Percentiles rank a stretch among this genome's conserved stretches.
Conservation (phyloP, 2,113 vertebrate species). For the Chitala chitala region DNA sequence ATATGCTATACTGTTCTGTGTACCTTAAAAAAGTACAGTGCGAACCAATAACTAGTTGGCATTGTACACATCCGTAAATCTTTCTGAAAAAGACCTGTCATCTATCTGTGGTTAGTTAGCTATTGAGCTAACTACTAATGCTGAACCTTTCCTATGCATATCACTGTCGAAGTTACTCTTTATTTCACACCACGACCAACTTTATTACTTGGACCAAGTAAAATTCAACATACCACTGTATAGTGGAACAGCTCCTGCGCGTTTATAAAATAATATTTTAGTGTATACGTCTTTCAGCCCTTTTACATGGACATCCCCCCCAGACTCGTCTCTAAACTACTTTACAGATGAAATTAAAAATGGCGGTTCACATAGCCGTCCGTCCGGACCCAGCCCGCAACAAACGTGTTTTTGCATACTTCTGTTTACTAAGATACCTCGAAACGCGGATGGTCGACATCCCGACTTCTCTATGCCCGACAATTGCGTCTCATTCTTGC, state of each 20-base stretch:
- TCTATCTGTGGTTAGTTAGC: too few relatives aligned
- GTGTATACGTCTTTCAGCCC: background rate
- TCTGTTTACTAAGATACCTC: background rate
- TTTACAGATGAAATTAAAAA: conserved; percentile 66
- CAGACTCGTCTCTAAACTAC: conserved; percentile 7
- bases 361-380: conserved; percentile 67
- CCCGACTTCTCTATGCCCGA: background rate
- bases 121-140: too few relatives aligned
- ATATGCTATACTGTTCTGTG: too few relatives aligned
- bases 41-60: too few relatives aligned
- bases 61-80: too few relatives aligned
- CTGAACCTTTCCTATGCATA: too few relatives aligned
- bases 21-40: too few relatives aligned
- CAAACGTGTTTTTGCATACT: background rate
- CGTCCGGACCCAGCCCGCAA: conserved; percentile 41
- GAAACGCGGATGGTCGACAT: too few relatives aligned
- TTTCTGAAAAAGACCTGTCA: too few relatives aligned
- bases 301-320: background rate
- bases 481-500: background rate
- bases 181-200: background rate
- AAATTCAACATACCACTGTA: background rate
- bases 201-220: background rate
- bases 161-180: background rate
- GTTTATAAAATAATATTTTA: background rate
- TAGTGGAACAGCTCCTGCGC: background rate